Conservation (phyloP, 2,888 invertebrate genomes). For the Nematopogon swammerdamellus region DNA sequence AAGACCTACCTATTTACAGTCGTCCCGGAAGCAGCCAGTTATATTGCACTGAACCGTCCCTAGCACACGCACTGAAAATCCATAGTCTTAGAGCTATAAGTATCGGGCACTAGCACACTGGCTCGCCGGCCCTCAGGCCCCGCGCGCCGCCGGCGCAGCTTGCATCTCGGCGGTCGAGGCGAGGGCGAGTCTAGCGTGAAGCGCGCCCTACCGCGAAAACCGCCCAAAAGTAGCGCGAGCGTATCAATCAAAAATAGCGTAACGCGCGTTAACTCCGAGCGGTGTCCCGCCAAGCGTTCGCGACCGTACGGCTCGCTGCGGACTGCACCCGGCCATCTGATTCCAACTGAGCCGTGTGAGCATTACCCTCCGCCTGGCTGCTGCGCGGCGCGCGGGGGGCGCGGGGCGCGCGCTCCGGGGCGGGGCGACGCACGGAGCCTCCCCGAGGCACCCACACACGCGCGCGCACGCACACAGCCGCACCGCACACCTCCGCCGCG, state of each 20-base stretch:
- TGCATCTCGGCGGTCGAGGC: too few species aligned
- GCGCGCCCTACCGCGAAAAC: constrained; percentile 33
- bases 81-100: neutral
- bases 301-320: constrained; percentile 53
- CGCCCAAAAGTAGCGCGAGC: constrained; percentile 28
- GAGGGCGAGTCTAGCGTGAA: neutral
- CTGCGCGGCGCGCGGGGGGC: constrained; percentile 18
- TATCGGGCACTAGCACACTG: too few species aligned
- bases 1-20: too few species aligned
- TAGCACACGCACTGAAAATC: neutral
- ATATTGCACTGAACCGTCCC: neutral
- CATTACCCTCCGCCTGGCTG: constrained; percentile 44
- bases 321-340: constrained; percentile 54
- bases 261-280: constrained; percentile 21
- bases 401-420: constrained; percentile 21
- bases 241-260: constrained; percentile 14
- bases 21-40: neutral
- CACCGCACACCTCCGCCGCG: constrained; percentile 28
- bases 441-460: constrained; percentile 25
- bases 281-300: constrained; percentile 48
- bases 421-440: constrained; percentile 24
- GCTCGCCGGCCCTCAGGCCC: too few species aligned
- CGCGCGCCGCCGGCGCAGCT: too few species aligned
- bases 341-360: constrained; percentile 57
- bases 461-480: constrained; percentile 26